phyloP scores from a whole-genome alignment of 2,113 vertebrate species.

The Terrapene triunguis region DNA sequence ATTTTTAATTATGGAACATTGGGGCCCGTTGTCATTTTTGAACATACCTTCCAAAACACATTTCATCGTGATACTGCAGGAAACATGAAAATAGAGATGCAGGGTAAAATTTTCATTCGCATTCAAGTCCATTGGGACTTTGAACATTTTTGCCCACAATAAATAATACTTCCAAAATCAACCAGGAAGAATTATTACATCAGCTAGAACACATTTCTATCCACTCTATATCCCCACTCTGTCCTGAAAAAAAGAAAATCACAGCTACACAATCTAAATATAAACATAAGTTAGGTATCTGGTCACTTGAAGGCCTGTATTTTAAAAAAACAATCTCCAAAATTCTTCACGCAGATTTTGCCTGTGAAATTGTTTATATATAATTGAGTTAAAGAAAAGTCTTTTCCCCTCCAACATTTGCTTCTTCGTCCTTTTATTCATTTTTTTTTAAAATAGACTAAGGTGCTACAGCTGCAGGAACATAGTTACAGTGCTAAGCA shows the following conservation, averaged over 20 bases:
- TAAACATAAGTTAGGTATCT: neutral
- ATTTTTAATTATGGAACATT: neutral
- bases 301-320: neutral
- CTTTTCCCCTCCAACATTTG: neutral
- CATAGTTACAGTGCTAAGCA: neutral
- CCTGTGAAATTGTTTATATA: neutral
- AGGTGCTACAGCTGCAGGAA: neutral
- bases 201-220: neutral
- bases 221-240: neutral
- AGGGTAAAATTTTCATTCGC: neutral
- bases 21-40: neutral
- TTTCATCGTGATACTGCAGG: neutral
- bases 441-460: conserved; percentile 18
- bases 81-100: neutral
- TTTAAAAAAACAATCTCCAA: neutral
- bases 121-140: neutral
- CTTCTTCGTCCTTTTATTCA: neutral
- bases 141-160: neutral
- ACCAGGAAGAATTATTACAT: neutral
- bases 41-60: neutral
- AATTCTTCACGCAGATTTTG: neutral
- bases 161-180: neutral
- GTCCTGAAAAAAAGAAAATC: neutral
- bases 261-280: neutral
- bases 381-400: neutral